Percentiles rank a stretch among this genome's conserved stretches.
These are phyloP conservation scores for Acanthopagrus latus DNA, from an alignment of 2,797 vertebrate genomes.

Conservation along the genomic window DNA sequence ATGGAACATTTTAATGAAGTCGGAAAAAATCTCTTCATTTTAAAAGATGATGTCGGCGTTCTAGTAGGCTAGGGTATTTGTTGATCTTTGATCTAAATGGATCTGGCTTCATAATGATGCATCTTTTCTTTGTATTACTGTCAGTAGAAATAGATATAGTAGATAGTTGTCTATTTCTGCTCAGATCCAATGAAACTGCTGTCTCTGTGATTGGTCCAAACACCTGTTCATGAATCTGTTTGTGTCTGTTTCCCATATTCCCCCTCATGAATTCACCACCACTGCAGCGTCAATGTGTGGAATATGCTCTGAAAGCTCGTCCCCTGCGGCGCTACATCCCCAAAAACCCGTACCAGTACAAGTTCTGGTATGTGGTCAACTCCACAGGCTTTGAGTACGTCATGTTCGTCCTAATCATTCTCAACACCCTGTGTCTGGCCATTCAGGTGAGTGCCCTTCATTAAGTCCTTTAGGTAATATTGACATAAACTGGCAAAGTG, in stretches of 20 bases:
- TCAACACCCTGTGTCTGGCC: constrained; percentile 98
- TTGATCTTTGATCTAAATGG: neutral
- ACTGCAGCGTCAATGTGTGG: constrained; percentile 95
- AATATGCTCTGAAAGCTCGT: constrained; percentile 97
- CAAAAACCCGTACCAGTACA: constrained; percentile 99
- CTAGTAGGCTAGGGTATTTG: neutral
- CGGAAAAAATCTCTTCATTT: neutral
- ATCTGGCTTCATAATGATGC: neutral
- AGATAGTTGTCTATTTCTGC: neutral
- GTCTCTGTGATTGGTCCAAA: neutral
- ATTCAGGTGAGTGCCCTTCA: constrained; percentile 90
- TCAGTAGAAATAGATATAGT: neutral
- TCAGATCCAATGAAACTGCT: neutral
- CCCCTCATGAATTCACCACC: neutral
- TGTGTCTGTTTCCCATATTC: constrained; percentile 6
- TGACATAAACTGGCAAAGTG: neutral
- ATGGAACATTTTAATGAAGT: neutral
- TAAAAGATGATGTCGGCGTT: neutral
- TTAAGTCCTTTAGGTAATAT: neutral
- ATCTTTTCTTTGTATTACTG: neutral
- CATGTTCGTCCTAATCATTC: constrained; percentile 99
- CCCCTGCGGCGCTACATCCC: constrained; percentile 97
- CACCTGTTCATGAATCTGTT: neutral
- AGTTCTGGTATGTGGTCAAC: constrained; percentile 99
- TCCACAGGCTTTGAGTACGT: constrained; percentile 98